Percentiles rank a stretch among this genome's conserved stretches.
Conservation (phyloP, 2,888 invertebrate species). For the Eretmocerus hayati region DNA sequence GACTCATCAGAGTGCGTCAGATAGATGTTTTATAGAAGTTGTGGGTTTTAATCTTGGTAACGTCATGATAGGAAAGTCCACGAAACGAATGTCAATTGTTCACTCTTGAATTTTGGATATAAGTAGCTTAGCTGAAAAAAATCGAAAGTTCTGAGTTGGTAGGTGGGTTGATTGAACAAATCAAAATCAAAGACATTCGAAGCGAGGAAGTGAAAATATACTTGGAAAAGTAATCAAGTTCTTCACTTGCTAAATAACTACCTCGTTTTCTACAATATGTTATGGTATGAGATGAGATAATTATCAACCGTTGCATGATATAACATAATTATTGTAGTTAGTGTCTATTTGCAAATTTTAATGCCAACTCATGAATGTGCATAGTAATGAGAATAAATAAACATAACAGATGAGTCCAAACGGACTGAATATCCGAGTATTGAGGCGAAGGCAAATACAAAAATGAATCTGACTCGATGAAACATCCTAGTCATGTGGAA, state of each 20-base stretch:
- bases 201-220: background rate
- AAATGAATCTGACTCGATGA: too few species aligned
- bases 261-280: background rate
- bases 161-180: too few species aligned
- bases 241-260: background rate
- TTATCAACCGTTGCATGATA: background rate
- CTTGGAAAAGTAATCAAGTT: background rate
- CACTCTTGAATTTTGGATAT: slow-evolving; percentile 33
- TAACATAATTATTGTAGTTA: background rate
- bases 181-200: too few species aligned
- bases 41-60: background rate
- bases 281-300: background rate
- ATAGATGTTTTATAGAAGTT: background rate
- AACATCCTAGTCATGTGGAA: too few species aligned
- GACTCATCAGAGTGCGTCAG: too few species aligned
- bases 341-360: background rate
- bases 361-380: too few species aligned
- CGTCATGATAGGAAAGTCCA: slow-evolving; percentile 39
- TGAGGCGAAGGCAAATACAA: too few species aligned
- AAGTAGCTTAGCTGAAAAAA: slow-evolving; percentile 28
- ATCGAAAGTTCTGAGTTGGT: too few species aligned
- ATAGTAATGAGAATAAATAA: too few species aligned
- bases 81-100: slow-evolving; percentile 45
- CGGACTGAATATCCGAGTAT: too few species aligned
- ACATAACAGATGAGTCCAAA: too few species aligned